These are phyloP conservation scores for Heteromyza rotundicornis DNA, from an alignment of 2,888 invertebrate species.

Conservation along the genomic window DNA sequence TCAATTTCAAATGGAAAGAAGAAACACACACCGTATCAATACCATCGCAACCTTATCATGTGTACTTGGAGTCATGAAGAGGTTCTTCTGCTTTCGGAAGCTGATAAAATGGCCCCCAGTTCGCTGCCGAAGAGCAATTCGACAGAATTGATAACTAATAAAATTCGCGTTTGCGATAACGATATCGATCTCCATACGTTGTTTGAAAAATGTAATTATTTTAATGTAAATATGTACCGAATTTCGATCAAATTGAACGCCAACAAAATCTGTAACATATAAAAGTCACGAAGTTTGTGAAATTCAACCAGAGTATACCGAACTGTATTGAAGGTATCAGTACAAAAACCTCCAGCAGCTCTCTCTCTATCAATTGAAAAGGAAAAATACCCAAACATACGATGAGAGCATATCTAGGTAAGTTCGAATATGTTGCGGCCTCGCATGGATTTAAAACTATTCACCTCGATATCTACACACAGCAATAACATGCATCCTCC, in stretches of 20 bases:
- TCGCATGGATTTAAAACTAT: not conserved
- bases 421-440: not conserved
- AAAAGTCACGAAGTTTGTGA: not conserved
- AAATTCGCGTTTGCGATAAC: not conserved
- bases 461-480: not conserved
- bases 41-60: too few species aligned
- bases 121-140: not conserved
- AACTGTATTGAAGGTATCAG: not conserved
- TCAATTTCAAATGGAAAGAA: too few species aligned
- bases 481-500: conserved; percentile 29
- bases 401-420: not conserved
- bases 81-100: not conserved
- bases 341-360: not conserved
- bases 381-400: too few species aligned
- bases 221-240: not conserved
- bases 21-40: too few species aligned
- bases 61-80: too few species aligned
- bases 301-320: not conserved
- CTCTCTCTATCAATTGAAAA: not conserved
- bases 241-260: too few species aligned
- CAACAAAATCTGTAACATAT: not conserved
- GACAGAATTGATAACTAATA: not conserved
- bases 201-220: not conserved
- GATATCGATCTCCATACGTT: not conserved
- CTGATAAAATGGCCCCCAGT: not conserved